Base-by-base conservation (phyloP, 2,888 invertebrate species). In the Eudasyphora cyanicolor region DNA sequence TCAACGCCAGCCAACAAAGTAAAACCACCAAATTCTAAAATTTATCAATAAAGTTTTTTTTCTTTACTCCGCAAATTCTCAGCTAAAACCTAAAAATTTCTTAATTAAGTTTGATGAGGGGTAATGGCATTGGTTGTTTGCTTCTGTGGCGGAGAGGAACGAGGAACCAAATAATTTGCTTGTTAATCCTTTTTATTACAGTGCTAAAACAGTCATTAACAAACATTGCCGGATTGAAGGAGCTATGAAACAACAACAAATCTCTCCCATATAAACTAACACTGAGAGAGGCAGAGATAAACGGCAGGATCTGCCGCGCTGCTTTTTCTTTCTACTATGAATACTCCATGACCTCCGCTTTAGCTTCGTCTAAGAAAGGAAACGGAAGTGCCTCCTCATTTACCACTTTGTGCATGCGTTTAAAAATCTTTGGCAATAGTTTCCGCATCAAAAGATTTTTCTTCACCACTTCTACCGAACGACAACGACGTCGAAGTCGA, bases 1-100 rank as follows among this genome's bases (percentile, higher is more conserved):
- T n/a, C 32, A 57, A 51, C 32, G 79, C 76, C n/a, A n/a, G 64
- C 78, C 71, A 76, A 64, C 76, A 73, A 84, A 84, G 78, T 79
- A 76, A 84, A n/a, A 84, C 84, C 84, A 76, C 84, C 81, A 81
- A 84, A 79, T 81, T 78, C 78, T 76, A 81, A 76, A 64, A 64
- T 64, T 64, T 64, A 57, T 45, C 21, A 75, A 77, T 71, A 54
- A 80, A 84, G 73, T 79, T 84, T 84, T 80, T 81, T 81, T 75
- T 24, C n/a, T n/a, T n/a, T 21, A 32, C 10, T 8, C 32, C 14
- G 51, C n/a, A 21, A 21, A 14, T 57, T 27, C 8, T 60, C n/a
- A 24, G 62, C 12, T 75, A 75, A 78, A 76, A 78, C 81, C 81
- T 81, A 67, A 21, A 78, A 84, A 81, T 76, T 79, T 84, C 84